phyloP scores from a whole-genome alignment of 2,113 vertebrate genomes.

The Neogobius melanostomus region DNA sequence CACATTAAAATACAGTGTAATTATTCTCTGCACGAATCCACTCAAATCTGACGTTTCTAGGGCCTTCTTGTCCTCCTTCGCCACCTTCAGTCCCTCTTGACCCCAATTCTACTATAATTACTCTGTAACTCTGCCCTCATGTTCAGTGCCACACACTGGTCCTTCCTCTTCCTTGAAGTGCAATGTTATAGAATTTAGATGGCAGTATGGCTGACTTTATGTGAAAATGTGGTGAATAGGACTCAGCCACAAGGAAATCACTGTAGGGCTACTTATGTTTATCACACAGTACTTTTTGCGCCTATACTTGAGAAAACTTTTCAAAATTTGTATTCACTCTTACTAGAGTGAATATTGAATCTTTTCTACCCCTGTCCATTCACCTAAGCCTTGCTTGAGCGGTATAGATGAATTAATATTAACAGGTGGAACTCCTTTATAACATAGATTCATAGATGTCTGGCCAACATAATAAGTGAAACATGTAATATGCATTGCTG shows the following conservation, averaged over 20 bases:
- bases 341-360: too few relatives aligned
- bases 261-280: too few relatives aligned
- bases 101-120: background rate
- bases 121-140: background rate
- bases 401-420: too few relatives aligned
- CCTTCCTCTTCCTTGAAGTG: background rate
- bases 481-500: background rate
- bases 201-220: too few relatives aligned
- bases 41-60: background rate
- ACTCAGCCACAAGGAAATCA: too few relatives aligned
- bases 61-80: background rate
- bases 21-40: background rate
- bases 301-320: too few relatives aligned
- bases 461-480: background rate
- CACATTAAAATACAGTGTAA: background rate
- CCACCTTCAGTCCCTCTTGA: constrained; percentile 4
- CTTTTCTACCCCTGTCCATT: too few relatives aligned
- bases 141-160: background rate
- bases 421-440: background rate
- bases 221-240: too few relatives aligned
- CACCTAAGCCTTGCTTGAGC: too few relatives aligned
- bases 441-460: background rate
- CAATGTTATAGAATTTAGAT: background rate
- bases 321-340: too few relatives aligned
- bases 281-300: too few relatives aligned